Conservation (phyloP, 2,113 vertebrate genomes). For the Ptychochromis oligacanthus region DNA sequence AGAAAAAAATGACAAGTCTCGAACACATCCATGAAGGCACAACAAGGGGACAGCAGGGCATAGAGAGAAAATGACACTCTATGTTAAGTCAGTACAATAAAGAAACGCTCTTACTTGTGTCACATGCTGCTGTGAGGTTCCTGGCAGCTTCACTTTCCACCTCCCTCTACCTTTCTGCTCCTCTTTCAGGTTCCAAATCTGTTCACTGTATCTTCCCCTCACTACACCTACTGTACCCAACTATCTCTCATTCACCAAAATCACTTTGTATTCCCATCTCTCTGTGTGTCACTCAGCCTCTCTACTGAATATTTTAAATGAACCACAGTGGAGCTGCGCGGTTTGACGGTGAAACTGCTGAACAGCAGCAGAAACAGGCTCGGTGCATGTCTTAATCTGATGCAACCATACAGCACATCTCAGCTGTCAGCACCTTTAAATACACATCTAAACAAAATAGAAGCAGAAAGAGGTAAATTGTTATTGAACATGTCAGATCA, state of each 20-base stretch:
- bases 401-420: background rate
- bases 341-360: constrained; percentile 45
- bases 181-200: constrained; percentile 36
- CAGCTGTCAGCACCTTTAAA: background rate
- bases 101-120: constrained; percentile 40
- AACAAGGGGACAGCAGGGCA: background rate
- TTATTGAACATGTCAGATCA: background rate
- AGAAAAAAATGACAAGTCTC: background rate
- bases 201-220: constrained; percentile 1
- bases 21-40: background rate
- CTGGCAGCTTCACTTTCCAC: constrained; percentile 8
- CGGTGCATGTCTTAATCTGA: constrained; percentile 46
- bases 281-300: background rate
- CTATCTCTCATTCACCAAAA: constrained; percentile 3
- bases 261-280: background rate
- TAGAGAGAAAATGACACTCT: background rate
- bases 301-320: constrained; percentile 45
- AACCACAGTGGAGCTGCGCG: constrained; percentile 13
- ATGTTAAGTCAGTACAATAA: constrained; percentile 12
- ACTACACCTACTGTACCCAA: constrained; percentile 12
- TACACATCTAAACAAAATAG: background rate
- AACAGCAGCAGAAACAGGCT: constrained; percentile 40
- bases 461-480: background rate
- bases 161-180: constrained; percentile 17
- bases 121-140: constrained; percentile 28